Percentiles rank a stretch among this genome's conserved stretches.
These are phyloP conservation scores for Itoplectis maculator DNA, from an alignment of 2,888 invertebrate species.

Conservation along the genomic window DNA sequence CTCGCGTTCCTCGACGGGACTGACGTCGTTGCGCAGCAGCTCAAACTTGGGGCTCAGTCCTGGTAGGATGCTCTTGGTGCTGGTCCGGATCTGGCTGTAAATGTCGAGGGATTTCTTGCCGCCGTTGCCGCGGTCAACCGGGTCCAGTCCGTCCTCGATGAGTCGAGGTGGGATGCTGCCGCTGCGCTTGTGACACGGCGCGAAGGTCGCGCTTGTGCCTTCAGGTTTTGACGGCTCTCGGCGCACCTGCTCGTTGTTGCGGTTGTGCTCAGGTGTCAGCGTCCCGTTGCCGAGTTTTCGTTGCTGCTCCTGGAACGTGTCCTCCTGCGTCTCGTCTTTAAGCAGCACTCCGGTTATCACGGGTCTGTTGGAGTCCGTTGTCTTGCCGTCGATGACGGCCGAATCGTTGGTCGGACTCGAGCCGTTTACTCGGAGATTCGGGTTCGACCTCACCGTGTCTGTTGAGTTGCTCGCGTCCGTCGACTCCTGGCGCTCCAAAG, in stretches of 20 bases:
- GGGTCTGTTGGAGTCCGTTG: slow-evolving; percentile 87
- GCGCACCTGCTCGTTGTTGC: slow-evolving; percentile 70
- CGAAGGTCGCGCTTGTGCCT: slow-evolving; percentile 84
- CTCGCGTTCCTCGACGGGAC: slow-evolving; percentile 83
- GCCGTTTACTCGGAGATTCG: slow-evolving; percentile 80
- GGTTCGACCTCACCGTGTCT: slow-evolving; percentile 80
- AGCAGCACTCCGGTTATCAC: slow-evolving; percentile 90
- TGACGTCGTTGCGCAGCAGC: slow-evolving; percentile 86
- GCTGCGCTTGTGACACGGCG: slow-evolving; percentile 85
- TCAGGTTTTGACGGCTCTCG: slow-evolving; percentile 76
- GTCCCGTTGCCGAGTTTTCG: slow-evolving; percentile 85
- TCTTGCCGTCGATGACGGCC: slow-evolving; percentile 85
- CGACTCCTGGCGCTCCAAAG: slow-evolving; percentile 79
- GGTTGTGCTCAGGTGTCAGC: slow-evolving; percentile 80
- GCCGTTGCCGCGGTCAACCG: slow-evolving; percentile 73
- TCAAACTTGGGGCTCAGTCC: slow-evolving; percentile 87
- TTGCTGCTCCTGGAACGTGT: slow-evolving; percentile 85
- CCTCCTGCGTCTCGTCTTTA: slow-evolving; percentile 87
- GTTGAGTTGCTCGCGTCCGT: slow-evolving; percentile 79
- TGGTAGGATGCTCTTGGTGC: slow-evolving; percentile 85
- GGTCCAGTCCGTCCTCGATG: slow-evolving; percentile 85
- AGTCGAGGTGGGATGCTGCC: slow-evolving; percentile 87
- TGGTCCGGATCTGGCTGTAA: slow-evolving; percentile 87
- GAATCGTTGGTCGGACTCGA: slow-evolving; percentile 84
- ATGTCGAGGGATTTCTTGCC: slow-evolving; percentile 84